These are phyloP conservation scores for Leptinotarsa rubiginosa DNA, from an alignment of 2,888 invertebrate genomes.

Conservation along the genomic window DNA sequence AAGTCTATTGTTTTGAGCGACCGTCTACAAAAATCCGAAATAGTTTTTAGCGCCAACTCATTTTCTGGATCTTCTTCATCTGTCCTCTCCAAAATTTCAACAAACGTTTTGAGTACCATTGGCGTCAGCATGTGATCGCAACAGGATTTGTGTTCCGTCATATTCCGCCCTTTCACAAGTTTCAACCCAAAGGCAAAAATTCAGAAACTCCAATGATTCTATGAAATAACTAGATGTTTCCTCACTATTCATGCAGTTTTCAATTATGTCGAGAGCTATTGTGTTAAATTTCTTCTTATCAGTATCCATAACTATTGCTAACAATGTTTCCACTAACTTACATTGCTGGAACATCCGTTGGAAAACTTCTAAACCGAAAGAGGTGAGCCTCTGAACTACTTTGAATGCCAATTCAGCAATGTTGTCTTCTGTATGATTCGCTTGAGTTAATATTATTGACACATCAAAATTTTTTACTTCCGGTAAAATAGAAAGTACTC, in stretches of 20 bases:
- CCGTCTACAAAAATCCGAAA: constrained; percentile 53
- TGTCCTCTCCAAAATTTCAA: constrained; percentile 50
- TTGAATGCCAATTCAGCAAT: constrained; percentile 47
- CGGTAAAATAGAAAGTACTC: constrained; percentile 48
- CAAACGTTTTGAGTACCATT: constrained; percentile 50
- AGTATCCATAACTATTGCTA: constrained; percentile 52
- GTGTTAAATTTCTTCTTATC: constrained; percentile 41
- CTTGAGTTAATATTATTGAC: constrained; percentile 46
- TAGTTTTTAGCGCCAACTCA: constrained; percentile 54
- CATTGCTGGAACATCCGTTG: constrained; percentile 50
- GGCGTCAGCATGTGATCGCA: constrained; percentile 58
- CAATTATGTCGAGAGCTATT: constrained; percentile 52
- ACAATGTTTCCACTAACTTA: constrained; percentile 54
- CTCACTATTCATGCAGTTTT: constrained; percentile 54
- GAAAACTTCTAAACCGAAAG: constrained; percentile 50
- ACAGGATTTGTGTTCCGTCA: constrained; percentile 58
- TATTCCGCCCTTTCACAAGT: constrained; percentile 53
- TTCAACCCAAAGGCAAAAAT: constrained; percentile 57
- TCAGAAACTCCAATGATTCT: constrained; percentile 55
- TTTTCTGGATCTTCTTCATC: constrained; percentile 54
- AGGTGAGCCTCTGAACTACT: constrained; percentile 52
- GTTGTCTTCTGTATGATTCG: constrained; percentile 41
- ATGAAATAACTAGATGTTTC: constrained; percentile 55
- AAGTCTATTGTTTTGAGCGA: constrained; percentile 51
- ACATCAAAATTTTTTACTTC: constrained; percentile 50